Conservation (phyloP, 2,888 invertebrate species). For the Calephelis perditalis region DNA sequence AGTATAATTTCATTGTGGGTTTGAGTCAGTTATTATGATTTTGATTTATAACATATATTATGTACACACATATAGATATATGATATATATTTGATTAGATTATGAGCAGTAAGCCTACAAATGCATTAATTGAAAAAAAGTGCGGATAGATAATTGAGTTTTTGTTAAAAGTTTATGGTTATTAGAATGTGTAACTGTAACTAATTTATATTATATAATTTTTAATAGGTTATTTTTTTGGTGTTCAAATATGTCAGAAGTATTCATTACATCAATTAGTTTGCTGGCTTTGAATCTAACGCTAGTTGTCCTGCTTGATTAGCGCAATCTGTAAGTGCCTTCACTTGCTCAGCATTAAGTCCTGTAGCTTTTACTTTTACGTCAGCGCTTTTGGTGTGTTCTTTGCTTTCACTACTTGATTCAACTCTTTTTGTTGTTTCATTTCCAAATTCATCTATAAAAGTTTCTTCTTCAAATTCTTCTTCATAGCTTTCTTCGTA, state of each 20-base stretch:
- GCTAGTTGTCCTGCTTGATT: conserved; percentile 71
- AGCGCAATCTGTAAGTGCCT: conserved; percentile 71
- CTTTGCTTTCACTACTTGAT: conserved; percentile 70
- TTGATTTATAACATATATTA: no score
- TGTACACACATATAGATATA: no score
- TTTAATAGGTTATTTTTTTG: conserved; percentile 12
- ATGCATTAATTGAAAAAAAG: no score
- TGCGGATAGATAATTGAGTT: no score
- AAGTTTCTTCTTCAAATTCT: conserved; percentile 70
- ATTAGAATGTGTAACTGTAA: conserved; percentile 42
- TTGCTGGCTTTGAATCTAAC: conserved; percentile 66
- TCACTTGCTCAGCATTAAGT: conserved; percentile 63
- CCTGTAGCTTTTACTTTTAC: conserved; percentile 70
- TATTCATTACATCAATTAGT: conserved; percentile 55
- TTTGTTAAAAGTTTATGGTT: no score
- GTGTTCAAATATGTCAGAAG: conserved; percentile 20
- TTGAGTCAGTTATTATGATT: no score
- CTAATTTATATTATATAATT: conserved; percentile 39
- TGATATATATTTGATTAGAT: no score
- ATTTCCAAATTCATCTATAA: conserved; percentile 65
- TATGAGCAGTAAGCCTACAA: no score
- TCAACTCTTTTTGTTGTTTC: conserved; percentile 65
- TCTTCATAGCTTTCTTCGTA: conserved; percentile 71
- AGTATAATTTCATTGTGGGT: no score
- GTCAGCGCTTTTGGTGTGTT: conserved; percentile 69